Conservation (phyloP, 2,888 invertebrate genomes). For the Orchestes rusci region DNA sequence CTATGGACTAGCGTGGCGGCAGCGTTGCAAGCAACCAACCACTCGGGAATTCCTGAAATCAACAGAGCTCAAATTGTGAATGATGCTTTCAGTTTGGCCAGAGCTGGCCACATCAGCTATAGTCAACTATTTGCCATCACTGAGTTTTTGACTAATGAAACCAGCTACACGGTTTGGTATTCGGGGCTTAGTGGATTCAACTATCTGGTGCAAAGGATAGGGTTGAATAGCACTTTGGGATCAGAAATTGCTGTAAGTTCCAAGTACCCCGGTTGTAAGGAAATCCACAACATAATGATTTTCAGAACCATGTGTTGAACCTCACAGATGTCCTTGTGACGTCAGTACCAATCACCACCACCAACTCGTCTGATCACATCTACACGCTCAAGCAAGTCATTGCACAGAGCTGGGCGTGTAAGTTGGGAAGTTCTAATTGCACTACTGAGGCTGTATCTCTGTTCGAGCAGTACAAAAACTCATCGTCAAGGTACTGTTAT, state of each 20-base stretch:
- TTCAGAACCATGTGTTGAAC: slow-evolving; percentile 21
- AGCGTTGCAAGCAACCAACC: slow-evolving; percentile 44
- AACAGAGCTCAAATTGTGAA: slow-evolving; percentile 73
- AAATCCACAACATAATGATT: neutral
- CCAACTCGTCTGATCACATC: slow-evolving; percentile 40
- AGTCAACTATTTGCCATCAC: slow-evolving; percentile 55
- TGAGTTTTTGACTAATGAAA: slow-evolving; percentile 61
- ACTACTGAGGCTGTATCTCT: slow-evolving; percentile 41
- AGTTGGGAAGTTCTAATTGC: slow-evolving; percentile 53
- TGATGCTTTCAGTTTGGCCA: slow-evolving; percentile 61
- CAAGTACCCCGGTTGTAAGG: neutral
- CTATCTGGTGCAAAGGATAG: slow-evolving; percentile 26
- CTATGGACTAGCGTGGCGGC: slow-evolving; percentile 57
- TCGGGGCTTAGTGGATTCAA: slow-evolving; percentile 45
- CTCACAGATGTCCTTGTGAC: slow-evolving; percentile 19
- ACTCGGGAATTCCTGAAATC: slow-evolving; percentile 48
- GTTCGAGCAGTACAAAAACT: slow-evolving; percentile 31
- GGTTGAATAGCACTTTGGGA: slow-evolving; percentile 22
- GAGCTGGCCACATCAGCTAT: slow-evolving; percentile 48
- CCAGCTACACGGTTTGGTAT: slow-evolving; percentile 67
- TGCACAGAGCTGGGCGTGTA: slow-evolving; percentile 57
- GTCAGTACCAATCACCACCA: slow-evolving; percentile 24
- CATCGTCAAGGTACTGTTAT: slow-evolving; percentile 10
- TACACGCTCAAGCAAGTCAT: slow-evolving; percentile 53
- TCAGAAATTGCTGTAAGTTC: slow-evolving; percentile 22